These are phyloP conservation scores for Octodon degus DNA, from an alignment of 2,113 vertebrate genomes.

Conservation along the genomic window DNA sequence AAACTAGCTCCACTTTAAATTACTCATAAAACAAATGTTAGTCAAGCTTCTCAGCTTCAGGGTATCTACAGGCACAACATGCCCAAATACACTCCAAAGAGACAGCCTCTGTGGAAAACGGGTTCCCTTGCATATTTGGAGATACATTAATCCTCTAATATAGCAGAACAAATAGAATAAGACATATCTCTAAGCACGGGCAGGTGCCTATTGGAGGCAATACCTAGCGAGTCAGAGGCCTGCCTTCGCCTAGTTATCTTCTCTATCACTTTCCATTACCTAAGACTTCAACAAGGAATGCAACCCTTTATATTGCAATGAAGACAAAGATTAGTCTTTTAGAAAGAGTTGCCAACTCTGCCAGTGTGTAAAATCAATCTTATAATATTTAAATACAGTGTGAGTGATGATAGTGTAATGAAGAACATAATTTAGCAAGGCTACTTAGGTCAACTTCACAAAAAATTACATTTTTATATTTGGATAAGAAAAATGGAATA, in stretches of 20 bases:
- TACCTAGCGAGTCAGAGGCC: not conserved
- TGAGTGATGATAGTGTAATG: not conserved
- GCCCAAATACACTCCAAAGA: not conserved
- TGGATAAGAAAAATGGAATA: not conserved
- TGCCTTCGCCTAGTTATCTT: not conserved
- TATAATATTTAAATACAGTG: not conserved
- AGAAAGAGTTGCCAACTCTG: not conserved
- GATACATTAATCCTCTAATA: slow-evolving; percentile 1
- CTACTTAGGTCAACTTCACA: not conserved
- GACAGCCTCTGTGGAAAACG: not conserved
- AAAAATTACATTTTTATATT: slow-evolving; percentile 24
- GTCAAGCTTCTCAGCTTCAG: not conserved
- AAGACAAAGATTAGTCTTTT: not conserved
- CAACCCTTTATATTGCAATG: not conserved
- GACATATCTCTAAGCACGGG: not conserved
- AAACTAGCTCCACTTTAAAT: not conserved
- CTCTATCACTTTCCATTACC: not conserved
- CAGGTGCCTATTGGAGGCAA: not conserved
- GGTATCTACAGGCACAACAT: not conserved
- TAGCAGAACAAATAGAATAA: not conserved
- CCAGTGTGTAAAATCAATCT: not conserved
- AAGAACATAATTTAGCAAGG: not conserved
- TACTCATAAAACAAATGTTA: slow-evolving; percentile 39
- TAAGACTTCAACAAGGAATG: not conserved
- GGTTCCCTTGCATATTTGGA: slow-evolving; percentile 17